These are phyloP conservation scores for Xyrichtys novacula DNA, from an alignment of 2,797 vertebrate species.

Conservation along the genomic window DNA sequence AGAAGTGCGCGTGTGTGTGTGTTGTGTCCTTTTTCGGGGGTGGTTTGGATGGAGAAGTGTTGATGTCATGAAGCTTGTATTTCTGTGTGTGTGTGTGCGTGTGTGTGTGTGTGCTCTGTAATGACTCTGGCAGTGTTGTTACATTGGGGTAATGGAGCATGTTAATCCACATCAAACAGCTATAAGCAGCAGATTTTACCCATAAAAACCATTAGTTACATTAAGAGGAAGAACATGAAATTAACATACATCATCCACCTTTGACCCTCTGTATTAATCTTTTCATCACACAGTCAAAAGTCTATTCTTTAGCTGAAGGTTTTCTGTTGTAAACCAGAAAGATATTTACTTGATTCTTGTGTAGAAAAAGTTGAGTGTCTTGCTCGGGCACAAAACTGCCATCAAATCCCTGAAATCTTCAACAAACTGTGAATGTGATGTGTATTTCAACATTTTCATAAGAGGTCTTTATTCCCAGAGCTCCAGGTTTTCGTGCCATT, in stretches of 20 bases:
- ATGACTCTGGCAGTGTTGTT: slow-evolving; percentile 79
- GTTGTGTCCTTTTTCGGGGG: slow-evolving; percentile 53
- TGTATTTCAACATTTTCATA: slow-evolving; percentile 33
- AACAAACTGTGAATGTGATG: slow-evolving; percentile 34
- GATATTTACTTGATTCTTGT: slow-evolving; percentile 18
- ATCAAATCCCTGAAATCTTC: slow-evolving; percentile 42
- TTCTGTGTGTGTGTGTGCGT: slow-evolving; percentile 42
- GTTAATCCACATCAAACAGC: slow-evolving; percentile 83
- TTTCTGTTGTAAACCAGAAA: slow-evolving; percentile 32
- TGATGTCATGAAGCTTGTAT: slow-evolving; percentile 53
- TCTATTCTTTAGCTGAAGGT: slow-evolving; percentile 23
- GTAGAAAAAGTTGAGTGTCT: slow-evolving; percentile 33
- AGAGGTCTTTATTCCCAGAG: slow-evolving; percentile 20
- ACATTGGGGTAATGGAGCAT: slow-evolving; percentile 83
- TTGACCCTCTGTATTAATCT: not conserved
- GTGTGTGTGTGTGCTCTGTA: slow-evolving; percentile 38
- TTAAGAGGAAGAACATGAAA: slow-evolving; percentile 33
- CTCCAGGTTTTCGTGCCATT: slow-evolving; percentile 36
- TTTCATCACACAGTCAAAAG: not conserved
- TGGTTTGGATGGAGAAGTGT: slow-evolving; percentile 68
- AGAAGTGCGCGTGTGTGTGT: slow-evolving; percentile 55
- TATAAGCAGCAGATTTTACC: slow-evolving; percentile 77
- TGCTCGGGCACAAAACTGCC: slow-evolving; percentile 13
- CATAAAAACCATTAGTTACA: slow-evolving; percentile 56
- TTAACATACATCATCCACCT: slow-evolving; percentile 35